Evolutionary conservation across 1,140 invertebrate species (phyloP).

Genomic region (Calycopis cecrops): DNA sequence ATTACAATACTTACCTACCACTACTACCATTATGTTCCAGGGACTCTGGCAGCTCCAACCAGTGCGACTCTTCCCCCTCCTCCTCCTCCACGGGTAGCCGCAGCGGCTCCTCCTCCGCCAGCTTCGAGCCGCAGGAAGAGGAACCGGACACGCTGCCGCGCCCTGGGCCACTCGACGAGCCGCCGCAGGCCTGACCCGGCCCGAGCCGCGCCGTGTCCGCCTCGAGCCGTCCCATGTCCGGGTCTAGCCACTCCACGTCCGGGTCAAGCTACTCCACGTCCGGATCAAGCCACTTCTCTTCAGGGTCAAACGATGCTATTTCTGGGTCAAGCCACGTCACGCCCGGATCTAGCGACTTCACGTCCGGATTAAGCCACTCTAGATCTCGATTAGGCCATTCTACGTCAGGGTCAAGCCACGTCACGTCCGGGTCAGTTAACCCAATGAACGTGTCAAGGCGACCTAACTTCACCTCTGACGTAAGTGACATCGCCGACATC

Average conservation of each 20-base stretch:
- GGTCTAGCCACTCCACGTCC: background rate
- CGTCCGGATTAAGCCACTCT: background rate
- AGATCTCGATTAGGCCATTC: background rate
- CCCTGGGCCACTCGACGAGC: constrained; percentile 63
- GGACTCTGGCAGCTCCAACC: constrained; percentile 33
- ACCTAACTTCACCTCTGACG: too few relatives aligned
- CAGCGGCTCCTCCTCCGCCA: constrained; percentile 34
- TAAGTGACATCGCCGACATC: too few relatives aligned
- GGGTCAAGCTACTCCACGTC: background rate
- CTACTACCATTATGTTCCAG: constrained; percentile 20
- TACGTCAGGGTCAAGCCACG: too few relatives aligned
- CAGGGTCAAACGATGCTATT: background rate
- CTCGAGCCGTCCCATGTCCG: background rate
- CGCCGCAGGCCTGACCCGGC: constrained; percentile 64
- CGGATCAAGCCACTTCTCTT: background rate
- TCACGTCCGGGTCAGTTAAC: too few relatives aligned
- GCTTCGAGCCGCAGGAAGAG: constrained; percentile 26
- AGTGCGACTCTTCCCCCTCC: constrained; percentile 28
- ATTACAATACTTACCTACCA: too few relatives aligned
- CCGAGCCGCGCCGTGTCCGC: background rate
- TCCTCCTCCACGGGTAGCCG: constrained; percentile 28
- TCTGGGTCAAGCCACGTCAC: background rate
- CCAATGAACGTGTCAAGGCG: too few relatives aligned
- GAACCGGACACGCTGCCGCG: constrained; percentile 42
- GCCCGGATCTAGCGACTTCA: background rate